Evolutionary conservation across 1,140 invertebrate species (phyloP), one percentile per base, ranked within the genome.

Genomic region (Marisa cornuarietis): DNA sequence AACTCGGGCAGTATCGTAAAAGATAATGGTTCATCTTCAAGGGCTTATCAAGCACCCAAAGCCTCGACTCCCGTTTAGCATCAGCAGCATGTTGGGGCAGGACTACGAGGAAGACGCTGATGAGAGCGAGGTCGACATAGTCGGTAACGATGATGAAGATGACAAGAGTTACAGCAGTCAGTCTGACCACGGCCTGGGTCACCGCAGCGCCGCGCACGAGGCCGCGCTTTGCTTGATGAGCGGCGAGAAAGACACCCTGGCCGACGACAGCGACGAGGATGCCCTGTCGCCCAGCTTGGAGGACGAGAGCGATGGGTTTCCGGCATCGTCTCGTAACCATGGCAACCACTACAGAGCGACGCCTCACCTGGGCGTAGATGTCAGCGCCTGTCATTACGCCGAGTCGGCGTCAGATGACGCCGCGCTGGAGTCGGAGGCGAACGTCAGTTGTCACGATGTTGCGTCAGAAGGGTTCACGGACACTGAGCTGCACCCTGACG

Each of bases 31-130:
- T 52, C 76, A 77, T 49, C 76, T 77, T 31, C 76, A 77, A 63
- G 18, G 18, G 13, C 22, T 65, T 9, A 51, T n/a, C 42, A 77
- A 77, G 76, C 24, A 66, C 51, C n/a, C 63, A 62, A 76, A 76
- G 24, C 69, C 49, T 18, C 69, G 77, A 18, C 77, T 78, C 61
- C 80, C 85, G 16, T 87, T 87, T 54, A 87, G 85, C 81, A 87
- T 87, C 54, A 85, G 85, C 68, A 79, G 84, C 22, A 82, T 87
- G 58, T 81, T 87, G 62, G 85, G 85, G 13, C 82, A 85, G 26
- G 82, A 82, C 51, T 69, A 83, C 86, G 97, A 99, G 1, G 98
- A 98, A 90, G 99, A 99, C 88, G 97, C 97, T 0, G 96, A 96
- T 3, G 96, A 96, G 0, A 54, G 58, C 20, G 78, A 42, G 51